Conservation (phyloP, 2,888 invertebrate genomes). For the Mythimna impura region DNA sequence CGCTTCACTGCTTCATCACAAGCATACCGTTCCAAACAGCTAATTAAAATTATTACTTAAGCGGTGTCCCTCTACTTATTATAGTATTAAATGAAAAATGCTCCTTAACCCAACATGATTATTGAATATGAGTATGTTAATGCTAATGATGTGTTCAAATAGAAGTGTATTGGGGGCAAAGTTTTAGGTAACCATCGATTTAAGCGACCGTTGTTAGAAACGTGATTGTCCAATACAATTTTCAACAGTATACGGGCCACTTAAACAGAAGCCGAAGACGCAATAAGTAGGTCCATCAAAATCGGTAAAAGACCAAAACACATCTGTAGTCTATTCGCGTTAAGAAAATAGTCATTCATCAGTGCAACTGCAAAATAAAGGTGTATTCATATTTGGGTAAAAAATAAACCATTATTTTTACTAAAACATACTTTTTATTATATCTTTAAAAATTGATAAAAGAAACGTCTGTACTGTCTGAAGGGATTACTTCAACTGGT, state of each 20-base stretch:
- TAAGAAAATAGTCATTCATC: too few species aligned
- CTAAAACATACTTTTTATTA: too few species aligned
- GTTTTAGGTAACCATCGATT: not conserved
- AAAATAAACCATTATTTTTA: too few species aligned
- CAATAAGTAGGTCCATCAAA: slow-evolving; percentile 6
- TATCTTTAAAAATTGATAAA: too few species aligned
- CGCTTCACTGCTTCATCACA: slow-evolving; percentile 8
- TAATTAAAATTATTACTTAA: slow-evolving; percentile 16
- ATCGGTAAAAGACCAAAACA: slow-evolving; percentile 18
- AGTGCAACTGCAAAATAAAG: too few species aligned
- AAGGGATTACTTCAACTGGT: too few species aligned
- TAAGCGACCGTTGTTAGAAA: slow-evolving; percentile 23
- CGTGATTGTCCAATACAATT: slow-evolving; percentile 18
- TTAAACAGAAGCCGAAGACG: slow-evolving; percentile 19
- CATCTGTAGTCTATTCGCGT: slow-evolving; percentile 3
- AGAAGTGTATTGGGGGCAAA: slow-evolving; percentile 24
- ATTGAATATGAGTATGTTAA: slow-evolving; percentile 46
- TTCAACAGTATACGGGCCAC: slow-evolving; percentile 1
- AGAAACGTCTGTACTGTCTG: too few species aligned
- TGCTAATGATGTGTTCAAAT: slow-evolving; percentile 32
- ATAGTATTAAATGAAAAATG: slow-evolving; percentile 27
- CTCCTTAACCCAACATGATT: slow-evolving; percentile 36
- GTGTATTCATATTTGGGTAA: too few species aligned
- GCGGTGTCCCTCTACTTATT: slow-evolving; percentile 18
- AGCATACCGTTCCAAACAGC: slow-evolving; percentile 12